phyloP scores from a whole-genome alignment of 2,797 vertebrate genomes.

The Tamandua tetradactyla region DNA sequence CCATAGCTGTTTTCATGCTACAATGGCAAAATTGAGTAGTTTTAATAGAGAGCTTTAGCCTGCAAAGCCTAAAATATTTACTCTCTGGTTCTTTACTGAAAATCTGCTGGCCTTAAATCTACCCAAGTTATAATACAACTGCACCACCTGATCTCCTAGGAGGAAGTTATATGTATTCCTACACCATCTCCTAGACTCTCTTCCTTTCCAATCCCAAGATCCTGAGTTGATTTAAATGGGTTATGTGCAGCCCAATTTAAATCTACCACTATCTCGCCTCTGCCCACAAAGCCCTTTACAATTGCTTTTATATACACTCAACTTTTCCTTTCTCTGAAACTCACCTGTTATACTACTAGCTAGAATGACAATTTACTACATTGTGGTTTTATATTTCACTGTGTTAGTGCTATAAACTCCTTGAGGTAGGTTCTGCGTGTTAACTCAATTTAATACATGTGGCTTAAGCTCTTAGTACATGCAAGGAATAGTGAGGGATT shows the following conservation, averaged over 20 bases:
- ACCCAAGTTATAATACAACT: neutral
- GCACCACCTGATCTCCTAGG: neutral
- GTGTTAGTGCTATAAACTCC: neutral
- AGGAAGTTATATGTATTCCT: neutral
- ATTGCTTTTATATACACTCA: neutral
- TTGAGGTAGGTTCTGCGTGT: neutral
- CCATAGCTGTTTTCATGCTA: neutral
- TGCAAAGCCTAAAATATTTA: slow-evolving; percentile 33
- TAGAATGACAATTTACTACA: neutral
- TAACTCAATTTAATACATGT: slow-evolving; percentile 20
- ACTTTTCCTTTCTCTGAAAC: slow-evolving; percentile 38
- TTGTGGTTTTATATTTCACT: neutral
- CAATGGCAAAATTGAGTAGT: neutral
- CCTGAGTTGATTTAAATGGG: neutral
- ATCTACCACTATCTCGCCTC: neutral
- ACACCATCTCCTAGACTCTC: neutral
- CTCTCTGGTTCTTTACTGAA: neutral
- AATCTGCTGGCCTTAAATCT: neutral
- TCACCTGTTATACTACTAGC: neutral
- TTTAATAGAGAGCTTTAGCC: neutral
- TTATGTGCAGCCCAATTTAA: neutral
- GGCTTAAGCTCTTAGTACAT: neutral
- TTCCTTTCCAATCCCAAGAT: neutral
- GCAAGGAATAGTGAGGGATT: neutral
- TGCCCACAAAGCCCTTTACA: slow-evolving; percentile 6